These are phyloP conservation scores for Phortica okadai DNA, from an alignment of 2,888 invertebrate genomes.

Conservation along the genomic window DNA sequence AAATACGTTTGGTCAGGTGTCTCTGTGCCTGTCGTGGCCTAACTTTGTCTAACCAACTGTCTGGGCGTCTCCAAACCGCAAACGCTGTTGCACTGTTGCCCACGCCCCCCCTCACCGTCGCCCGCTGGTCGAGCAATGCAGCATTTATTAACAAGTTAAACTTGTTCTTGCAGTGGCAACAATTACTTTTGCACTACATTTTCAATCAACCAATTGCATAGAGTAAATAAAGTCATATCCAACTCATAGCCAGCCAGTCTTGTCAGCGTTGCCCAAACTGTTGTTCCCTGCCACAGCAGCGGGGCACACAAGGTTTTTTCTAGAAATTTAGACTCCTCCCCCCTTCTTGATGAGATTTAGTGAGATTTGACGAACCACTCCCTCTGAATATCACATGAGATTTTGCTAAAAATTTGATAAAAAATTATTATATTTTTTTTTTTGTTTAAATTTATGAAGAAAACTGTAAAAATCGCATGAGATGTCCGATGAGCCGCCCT, in stretches of 20 bases:
- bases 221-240: neutral
- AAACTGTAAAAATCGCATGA: no score
- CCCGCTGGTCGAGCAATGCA: neutral
- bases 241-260: neutral
- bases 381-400: no score
- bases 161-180: constrained; percentile 60
- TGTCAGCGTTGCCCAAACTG: neutral
- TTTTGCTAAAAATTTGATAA: no score
- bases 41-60: constrained; percentile 39
- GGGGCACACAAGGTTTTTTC: no score
- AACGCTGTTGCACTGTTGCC: constrained; percentile 46
- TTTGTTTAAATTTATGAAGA: no score
- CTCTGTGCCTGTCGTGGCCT: neutral
- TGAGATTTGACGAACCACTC: no score
- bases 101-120: constrained; percentile 22
- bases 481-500: no score
- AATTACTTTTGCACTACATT: constrained; percentile 70
- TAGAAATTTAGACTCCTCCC: no score
- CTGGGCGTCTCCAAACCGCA: constrained; percentile 51
- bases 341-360: no score
- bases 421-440: no score
- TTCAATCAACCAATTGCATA: constrained; percentile 33
- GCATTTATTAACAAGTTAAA: constrained; percentile 37
- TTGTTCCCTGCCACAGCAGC: no score
- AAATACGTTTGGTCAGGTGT: neutral